These are phyloP conservation scores for Myotis pilosus DNA, from an alignment of 2,797 vertebrate genomes.

Conservation along the genomic window DNA sequence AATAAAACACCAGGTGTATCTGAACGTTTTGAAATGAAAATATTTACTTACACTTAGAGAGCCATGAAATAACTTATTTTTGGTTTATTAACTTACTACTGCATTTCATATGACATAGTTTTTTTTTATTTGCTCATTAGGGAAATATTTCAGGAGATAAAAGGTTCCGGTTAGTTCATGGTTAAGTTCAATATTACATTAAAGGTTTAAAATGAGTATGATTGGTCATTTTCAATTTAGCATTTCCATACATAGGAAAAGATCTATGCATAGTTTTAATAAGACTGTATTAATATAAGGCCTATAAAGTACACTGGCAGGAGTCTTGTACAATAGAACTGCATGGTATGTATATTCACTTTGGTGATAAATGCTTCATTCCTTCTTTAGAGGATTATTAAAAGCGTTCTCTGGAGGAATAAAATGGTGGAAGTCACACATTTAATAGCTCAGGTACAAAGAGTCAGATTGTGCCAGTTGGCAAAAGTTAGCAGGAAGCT, in stretches of 20 bases:
- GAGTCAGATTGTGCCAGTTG: constrained; percentile 97
- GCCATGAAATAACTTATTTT: constrained; percentile 31
- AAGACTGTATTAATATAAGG: constrained; percentile 62
- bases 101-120: neutral
- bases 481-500: constrained; percentile 99
- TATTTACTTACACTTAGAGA: constrained; percentile 72
- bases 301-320: constrained; percentile 69
- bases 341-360: constrained; percentile 81
- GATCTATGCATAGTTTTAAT: constrained; percentile 39
- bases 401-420: constrained; percentile 86
- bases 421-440: constrained; percentile 91
- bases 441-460: constrained; percentile 95
- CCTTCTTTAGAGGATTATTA: constrained; percentile 87
- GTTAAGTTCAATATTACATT: constrained; percentile 57
- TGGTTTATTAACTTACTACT: constrained; percentile 42
- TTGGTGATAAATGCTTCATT: constrained; percentile 85
- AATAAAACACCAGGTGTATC: constrained; percentile 37
- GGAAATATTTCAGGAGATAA: constrained; percentile 51
- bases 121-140: neutral
- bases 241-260: constrained; percentile 34
- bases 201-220: constrained; percentile 66
- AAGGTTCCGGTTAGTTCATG: constrained; percentile 8
- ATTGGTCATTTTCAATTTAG: constrained; percentile 48
- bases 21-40: constrained; percentile 63
- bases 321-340: constrained; percentile 78